These are phyloP conservation scores for Anolis apletophallus DNA, from an alignment of 2,797 vertebrate genomes.

Conservation along the genomic window DNA sequence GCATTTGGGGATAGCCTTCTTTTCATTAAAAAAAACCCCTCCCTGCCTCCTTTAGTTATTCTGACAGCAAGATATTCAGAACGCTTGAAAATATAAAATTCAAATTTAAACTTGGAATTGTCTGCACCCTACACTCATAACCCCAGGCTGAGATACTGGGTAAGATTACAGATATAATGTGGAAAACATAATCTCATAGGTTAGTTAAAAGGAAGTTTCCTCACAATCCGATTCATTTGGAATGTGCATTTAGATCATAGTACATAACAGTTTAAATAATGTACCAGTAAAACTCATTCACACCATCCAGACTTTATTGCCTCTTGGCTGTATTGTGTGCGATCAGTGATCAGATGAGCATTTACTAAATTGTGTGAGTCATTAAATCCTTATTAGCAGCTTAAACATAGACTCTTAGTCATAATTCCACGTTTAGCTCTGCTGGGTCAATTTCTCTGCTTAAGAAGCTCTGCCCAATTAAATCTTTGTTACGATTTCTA, in stretches of 20 bases:
- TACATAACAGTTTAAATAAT: too few relatives aligned
- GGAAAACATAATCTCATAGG: not conserved
- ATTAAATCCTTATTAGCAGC: constrained; percentile 65
- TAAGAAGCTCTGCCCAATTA: not conserved
- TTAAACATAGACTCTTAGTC: constrained; percentile 50
- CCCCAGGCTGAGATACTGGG: not conserved
- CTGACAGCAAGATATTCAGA: not conserved
- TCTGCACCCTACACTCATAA: too few relatives aligned
- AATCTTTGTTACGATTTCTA: accelerated
- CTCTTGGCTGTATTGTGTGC: constrained; percentile 37
- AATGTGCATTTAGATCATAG: not conserved
- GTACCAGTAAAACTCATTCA: too few relatives aligned
- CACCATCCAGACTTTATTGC: constrained; percentile 28
- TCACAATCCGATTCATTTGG: not conserved
- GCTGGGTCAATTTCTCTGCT: not conserved
- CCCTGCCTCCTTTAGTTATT: too few relatives aligned
- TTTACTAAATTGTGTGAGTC: constrained; percentile 4
- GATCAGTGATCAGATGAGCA: not conserved
- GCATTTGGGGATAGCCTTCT: not conserved
- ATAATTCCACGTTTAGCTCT: constrained; percentile 46
- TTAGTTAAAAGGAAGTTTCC: not conserved
- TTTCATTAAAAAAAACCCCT: not conserved
- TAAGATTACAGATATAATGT: not conserved
- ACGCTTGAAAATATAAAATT: too few relatives aligned
- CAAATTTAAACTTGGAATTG: too few relatives aligned